Conservation (phyloP, 2,113 vertebrate species). For the Leptobrachium ailaonicum region DNA sequence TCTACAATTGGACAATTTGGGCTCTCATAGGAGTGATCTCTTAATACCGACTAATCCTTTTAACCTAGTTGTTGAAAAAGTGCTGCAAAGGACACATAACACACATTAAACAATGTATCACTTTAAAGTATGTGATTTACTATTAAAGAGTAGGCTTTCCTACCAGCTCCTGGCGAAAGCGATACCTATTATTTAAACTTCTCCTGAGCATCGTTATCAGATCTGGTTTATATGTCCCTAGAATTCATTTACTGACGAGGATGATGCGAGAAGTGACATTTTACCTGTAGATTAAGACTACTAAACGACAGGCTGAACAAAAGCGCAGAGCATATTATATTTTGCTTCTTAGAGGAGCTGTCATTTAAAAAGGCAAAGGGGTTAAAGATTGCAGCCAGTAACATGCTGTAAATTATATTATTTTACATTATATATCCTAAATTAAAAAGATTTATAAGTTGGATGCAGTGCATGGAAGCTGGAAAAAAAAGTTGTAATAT, state of each 20-base stretch:
- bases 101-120: neutral
- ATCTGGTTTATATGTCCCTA: constrained; percentile 1
- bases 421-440: too few species aligned
- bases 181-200: constrained; percentile 12
- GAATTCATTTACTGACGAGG: constrained; percentile 25
- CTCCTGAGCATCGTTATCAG: neutral
- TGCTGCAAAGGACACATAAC: too few species aligned
- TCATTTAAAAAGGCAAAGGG: too few species aligned
- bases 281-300: constrained; percentile 26
- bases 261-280: constrained; percentile 16
- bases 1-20: too few species aligned
- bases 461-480: too few species aligned
- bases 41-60: too few species aligned
- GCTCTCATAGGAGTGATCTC: too few species aligned
- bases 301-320: constrained; percentile 4
- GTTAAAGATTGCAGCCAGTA: too few species aligned
- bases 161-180: neutral
- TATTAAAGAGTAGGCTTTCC: neutral
- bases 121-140: neutral
- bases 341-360: neutral
- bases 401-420: too few species aligned
- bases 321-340: neutral
- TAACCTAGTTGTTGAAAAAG: too few species aligned
- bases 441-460: too few species aligned
- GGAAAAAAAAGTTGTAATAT: too few species aligned